phyloP scores from a whole-genome alignment of 2,888 invertebrate genomes.

The Cerceris ruficornis region DNA sequence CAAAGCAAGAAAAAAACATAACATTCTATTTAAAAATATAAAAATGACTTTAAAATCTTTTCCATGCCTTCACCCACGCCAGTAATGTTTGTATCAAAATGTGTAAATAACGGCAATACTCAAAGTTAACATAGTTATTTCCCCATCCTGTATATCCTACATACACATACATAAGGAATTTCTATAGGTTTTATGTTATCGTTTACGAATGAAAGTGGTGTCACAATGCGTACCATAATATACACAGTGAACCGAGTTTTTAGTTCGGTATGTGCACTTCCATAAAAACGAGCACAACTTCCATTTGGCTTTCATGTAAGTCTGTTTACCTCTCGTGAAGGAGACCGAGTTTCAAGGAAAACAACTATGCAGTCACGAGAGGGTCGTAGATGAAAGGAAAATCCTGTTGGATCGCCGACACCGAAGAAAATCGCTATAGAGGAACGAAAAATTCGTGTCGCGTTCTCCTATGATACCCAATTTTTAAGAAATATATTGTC shows the following conservation, averaged over 20 bases:
- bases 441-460: constrained; percentile 35
- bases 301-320: constrained; percentile 40
- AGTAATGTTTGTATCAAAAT: too few species aligned
- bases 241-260: constrained; percentile 11
- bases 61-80: too few species aligned
- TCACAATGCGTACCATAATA: not conserved
- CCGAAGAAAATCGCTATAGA: constrained; percentile 23
- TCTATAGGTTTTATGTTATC: too few species aligned
- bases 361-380: constrained; percentile 31
- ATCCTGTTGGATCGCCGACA: constrained; percentile 52
- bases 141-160: too few species aligned
- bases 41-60: too few species aligned
- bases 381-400: constrained; percentile 50
- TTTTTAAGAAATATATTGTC: constrained; percentile 25
- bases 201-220: not conserved
- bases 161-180: too few species aligned
- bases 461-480: constrained; percentile 15
- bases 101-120: too few species aligned
- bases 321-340: constrained; percentile 42
- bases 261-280: constrained; percentile 8
- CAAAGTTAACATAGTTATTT: too few species aligned
- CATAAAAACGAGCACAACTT: constrained; percentile 32
- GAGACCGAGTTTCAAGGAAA: constrained; percentile 45
- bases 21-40: too few species aligned
- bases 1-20: too few species aligned